Evolutionary conservation across 2,888 invertebrate species (phyloP).

Genomic region (Rhimphoctona megacephalus): DNA sequence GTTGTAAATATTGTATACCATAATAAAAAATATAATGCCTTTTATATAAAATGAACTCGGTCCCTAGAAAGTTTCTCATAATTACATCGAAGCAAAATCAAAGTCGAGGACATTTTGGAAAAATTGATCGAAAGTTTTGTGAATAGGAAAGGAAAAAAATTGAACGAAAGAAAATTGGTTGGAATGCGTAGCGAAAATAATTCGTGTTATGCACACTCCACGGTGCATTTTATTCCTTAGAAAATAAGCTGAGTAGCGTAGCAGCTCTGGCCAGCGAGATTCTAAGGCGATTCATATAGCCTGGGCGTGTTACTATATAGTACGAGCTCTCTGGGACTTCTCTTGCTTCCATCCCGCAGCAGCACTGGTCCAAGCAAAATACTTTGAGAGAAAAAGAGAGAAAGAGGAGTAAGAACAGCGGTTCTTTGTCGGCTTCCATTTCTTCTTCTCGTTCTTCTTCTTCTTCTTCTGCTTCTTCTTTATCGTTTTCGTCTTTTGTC

Average conservation of each 20-base stretch:
- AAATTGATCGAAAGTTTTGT: not conserved
- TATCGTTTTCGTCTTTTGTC: conserved; percentile 19
- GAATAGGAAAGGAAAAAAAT: not conserved
- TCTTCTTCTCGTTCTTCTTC: conserved; percentile 45
- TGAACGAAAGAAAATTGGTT: not conserved
- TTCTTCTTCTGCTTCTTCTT: conserved; percentile 18
- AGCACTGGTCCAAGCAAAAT: conserved; percentile 43
- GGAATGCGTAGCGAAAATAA: conserved; percentile 37
- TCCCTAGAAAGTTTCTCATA: not conserved
- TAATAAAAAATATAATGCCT: too few relatives aligned
- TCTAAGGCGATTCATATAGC: conserved; percentile 19
- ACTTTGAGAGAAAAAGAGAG: conserved; percentile 40
- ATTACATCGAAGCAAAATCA: not conserved
- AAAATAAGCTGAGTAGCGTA: conserved; percentile 63
- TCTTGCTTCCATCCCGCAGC: conserved; percentile 67
- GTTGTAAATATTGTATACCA: too few relatives aligned
- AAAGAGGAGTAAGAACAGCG: conserved; percentile 76
- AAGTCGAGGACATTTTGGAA: not conserved
- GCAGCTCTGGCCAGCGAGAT: conserved; percentile 13
- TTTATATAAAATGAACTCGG: not conserved
- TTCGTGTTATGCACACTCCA: conserved; percentile 59
- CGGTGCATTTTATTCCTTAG: conserved; percentile 58
- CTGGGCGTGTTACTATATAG: conserved; percentile 1
- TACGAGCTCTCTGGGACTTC: conserved; percentile 22
- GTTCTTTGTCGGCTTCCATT: conserved; percentile 77